A percentile compares a stretch with the other conserved stretches of the same genome.
These are phyloP conservation scores for Cylas formicarius DNA, from an alignment of 1,140 invertebrate species.

Conservation along the genomic window DNA sequence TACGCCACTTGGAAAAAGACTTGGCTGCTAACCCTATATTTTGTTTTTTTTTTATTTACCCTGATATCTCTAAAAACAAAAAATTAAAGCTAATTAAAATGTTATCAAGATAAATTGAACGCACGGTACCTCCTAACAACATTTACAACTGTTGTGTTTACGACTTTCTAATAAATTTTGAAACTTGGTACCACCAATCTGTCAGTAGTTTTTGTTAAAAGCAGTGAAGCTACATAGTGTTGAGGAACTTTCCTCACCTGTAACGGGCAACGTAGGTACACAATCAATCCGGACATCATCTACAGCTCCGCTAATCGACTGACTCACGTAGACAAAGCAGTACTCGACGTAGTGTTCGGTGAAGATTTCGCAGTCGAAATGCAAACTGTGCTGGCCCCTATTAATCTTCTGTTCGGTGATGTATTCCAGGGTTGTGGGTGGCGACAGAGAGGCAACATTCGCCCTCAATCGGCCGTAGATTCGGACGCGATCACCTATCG, in stretches of 20 bases:
- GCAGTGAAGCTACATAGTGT: no score
- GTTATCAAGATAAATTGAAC: no score
- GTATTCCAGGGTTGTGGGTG: conserved; percentile 54
- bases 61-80: no score
- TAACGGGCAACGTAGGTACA: conserved; percentile 67
- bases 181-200: no score
- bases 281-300: conserved; percentile 73
- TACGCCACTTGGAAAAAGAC: no score
- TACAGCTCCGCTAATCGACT: conserved; percentile 71
- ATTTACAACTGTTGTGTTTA: no score
- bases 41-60: no score
- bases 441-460: conserved; percentile 58
- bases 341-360: conserved; percentile 74
- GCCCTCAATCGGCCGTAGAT: conserved; percentile 62
- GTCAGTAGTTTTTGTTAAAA: no score
- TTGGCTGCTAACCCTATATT: no score
- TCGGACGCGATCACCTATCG: conserved; percentile 63
- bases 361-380: conserved; percentile 76
- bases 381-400: conserved; percentile 61
- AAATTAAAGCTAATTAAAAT: no score
- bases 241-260: conserved; percentile 54
- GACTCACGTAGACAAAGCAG: conserved; percentile 78
- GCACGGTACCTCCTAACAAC: no score
- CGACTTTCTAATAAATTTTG: no score
- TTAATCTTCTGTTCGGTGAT: conserved; percentile 52